Evolutionary conservation across 1,140 invertebrate genomes (phyloP).

Genomic region (Calliphora vicina): DNA sequence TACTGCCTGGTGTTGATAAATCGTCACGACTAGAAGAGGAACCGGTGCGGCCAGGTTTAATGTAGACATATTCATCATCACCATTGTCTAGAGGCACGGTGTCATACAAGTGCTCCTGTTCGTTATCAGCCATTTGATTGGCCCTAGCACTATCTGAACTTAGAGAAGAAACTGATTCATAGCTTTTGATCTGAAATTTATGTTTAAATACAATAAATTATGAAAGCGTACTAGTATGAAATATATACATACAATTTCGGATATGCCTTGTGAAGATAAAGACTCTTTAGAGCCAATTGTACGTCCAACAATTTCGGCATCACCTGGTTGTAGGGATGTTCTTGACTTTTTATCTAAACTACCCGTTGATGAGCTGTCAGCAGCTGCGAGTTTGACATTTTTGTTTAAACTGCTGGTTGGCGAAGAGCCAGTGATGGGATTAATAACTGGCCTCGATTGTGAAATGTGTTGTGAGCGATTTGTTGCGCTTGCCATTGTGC

Average conservation of each 20-base stretch:
- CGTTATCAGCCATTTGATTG: slow-evolving; percentile 64
- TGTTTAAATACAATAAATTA: slow-evolving; percentile 39
- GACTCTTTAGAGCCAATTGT: slow-evolving; percentile 60
- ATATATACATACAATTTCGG: slow-evolving; percentile 54
- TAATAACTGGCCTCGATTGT: slow-evolving; percentile 43
- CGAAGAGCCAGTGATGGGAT: slow-evolving; percentile 46
- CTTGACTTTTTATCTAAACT: slow-evolving; percentile 60
- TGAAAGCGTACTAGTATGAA: neutral
- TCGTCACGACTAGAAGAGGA: slow-evolving; percentile 70
- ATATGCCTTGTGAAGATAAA: slow-evolving; percentile 60
- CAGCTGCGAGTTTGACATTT: slow-evolving; percentile 47
- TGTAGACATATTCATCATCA: slow-evolving; percentile 80
- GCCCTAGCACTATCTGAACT: slow-evolving; percentile 63
- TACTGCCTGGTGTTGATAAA: slow-evolving; percentile 70
- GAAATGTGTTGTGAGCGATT: neutral
- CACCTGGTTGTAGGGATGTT: slow-evolving; percentile 50
- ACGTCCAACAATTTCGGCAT: slow-evolving; percentile 43
- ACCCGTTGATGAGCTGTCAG: slow-evolving; percentile 58
- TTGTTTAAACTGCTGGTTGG: slow-evolving; percentile 55
- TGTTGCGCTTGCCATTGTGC: slow-evolving; percentile 41
- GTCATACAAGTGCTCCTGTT: slow-evolving; percentile 77
- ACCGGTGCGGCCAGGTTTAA: slow-evolving; percentile 71
- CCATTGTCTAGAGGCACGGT: slow-evolving; percentile 79
- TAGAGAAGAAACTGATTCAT: slow-evolving; percentile 69
- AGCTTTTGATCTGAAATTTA: slow-evolving; percentile 67